These are phyloP conservation scores for Otolemur garnettii DNA, from an alignment of 2,113 vertebrate genomes.

Conservation along the genomic window DNA sequence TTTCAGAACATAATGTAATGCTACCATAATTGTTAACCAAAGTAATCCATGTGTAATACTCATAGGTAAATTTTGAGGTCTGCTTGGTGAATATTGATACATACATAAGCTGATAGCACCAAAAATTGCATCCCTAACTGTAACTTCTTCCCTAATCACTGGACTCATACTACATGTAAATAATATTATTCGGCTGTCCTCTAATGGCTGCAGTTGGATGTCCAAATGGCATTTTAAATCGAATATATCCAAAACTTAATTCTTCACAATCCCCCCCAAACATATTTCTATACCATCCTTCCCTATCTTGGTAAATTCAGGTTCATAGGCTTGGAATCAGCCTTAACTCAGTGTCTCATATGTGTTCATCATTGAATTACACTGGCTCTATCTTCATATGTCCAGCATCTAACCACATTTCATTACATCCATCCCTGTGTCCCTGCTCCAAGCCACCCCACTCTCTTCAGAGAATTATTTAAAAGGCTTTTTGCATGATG, in stretches of 20 bases:
- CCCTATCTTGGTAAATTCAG: background rate
- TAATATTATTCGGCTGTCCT: background rate
- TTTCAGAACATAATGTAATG: background rate
- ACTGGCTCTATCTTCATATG: background rate
- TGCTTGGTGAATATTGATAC: background rate
- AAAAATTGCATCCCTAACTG: background rate
- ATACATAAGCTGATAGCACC: background rate
- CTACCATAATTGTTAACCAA: background rate
- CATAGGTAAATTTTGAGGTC: background rate
- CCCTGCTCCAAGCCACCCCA: background rate
- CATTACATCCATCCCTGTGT: background rate
- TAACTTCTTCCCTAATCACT: background rate
- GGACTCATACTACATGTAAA: background rate
- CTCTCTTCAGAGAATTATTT: background rate
- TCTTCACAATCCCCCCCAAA: background rate
- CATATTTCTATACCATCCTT: background rate
- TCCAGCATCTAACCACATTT: background rate
- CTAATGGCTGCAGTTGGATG: background rate
- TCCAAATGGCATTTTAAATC: background rate
- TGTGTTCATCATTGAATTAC: background rate
- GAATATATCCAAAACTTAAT: background rate
- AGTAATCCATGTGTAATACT: background rate
- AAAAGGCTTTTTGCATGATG: background rate
- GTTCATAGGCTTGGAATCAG: background rate
- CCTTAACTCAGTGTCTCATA: background rate